Conservation (phyloP, 2,888 invertebrate species). For the Nasonovia ribisnigri region DNA sequence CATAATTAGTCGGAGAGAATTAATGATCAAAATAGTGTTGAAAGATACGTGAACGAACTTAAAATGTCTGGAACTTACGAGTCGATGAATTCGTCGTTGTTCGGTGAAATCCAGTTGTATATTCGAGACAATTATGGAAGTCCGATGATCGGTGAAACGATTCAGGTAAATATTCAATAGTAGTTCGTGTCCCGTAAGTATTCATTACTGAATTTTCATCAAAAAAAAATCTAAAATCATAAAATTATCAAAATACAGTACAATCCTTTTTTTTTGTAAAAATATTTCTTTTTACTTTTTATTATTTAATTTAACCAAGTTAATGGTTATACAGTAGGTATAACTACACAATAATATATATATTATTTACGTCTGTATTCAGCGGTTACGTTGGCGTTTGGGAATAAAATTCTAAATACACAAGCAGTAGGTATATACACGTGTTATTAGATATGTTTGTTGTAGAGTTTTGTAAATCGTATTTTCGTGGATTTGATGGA, state of each 20-base stretch:
- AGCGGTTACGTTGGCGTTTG: background rate
- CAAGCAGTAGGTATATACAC: too few species aligned
- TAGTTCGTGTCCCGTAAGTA: background rate
- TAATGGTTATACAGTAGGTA: background rate
- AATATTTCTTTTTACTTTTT: background rate
- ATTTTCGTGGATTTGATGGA: conserved; percentile 40
- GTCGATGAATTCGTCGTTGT: background rate
- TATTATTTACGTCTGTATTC: background rate
- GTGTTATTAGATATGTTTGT: background rate
- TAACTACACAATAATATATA: background rate
- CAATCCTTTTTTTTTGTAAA: background rate
- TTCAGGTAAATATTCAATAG: conserved; percentile 19
- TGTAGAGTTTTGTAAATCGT: conserved; percentile 55
- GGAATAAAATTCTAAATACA: background rate
- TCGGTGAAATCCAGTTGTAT: background rate
- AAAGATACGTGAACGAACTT: background rate
- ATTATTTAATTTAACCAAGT: background rate
- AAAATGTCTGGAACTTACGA: background rate
- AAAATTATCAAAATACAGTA: background rate
- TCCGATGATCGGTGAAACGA: conserved; percentile 46
- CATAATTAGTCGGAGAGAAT: background rate
- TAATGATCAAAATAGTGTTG: background rate
- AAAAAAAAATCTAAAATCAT: background rate
- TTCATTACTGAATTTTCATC: background rate
- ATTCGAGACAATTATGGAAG: background rate